These are phyloP conservation scores for Drosophila eugracilis DNA, from an alignment of 1,140 invertebrate species.

Conservation along the genomic window DNA sequence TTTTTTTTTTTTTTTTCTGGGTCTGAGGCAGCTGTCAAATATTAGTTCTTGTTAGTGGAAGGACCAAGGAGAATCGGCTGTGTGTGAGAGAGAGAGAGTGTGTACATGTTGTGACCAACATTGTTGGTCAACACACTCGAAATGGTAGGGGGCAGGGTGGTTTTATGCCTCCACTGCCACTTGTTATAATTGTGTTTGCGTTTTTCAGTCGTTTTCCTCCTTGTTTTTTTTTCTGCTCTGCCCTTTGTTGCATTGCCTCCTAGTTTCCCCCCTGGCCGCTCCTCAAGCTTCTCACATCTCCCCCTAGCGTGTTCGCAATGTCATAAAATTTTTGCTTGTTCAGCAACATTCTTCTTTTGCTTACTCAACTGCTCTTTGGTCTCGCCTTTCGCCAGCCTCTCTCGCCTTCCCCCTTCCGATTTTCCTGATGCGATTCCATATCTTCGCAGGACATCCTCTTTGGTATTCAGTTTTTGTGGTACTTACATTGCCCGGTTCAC, in stretches of 20 bases:
- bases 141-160: slow-evolving; percentile 2
- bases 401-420: neutral
- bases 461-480: slow-evolving; percentile 45
- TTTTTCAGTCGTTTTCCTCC: slow-evolving; percentile 69
- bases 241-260: slow-evolving; percentile 13
- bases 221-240: neutral
- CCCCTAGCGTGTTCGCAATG: slow-evolving; percentile 74
- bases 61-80: slow-evolving; percentile 1
- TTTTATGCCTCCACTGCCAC: slow-evolving; percentile 44
- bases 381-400: too few species aligned
- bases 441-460: slow-evolving; percentile 28
- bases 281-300: slow-evolving; percentile 12
- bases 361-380: slow-evolving; percentile 49
- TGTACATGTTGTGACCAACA: slow-evolving; percentile 75
- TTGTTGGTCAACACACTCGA: slow-evolving; percentile 76
- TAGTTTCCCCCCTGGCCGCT: slow-evolving; percentile 9
- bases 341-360: slow-evolving; percentile 74
- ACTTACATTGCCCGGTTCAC: slow-evolving; percentile 44
- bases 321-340: slow-evolving; percentile 81
- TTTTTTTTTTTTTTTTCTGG: too few species aligned
- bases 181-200: slow-evolving; percentile 82
- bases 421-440: slow-evolving; percentile 15
- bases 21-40: slow-evolving; percentile 58
- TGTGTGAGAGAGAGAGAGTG: slow-evolving; percentile 5
- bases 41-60: slow-evolving; percentile 64